Percentiles rank a stretch among this genome's conserved stretches.
phyloP scores from a whole-genome alignment of 2,113 vertebrate species.

The Mobula birostris region DNA sequence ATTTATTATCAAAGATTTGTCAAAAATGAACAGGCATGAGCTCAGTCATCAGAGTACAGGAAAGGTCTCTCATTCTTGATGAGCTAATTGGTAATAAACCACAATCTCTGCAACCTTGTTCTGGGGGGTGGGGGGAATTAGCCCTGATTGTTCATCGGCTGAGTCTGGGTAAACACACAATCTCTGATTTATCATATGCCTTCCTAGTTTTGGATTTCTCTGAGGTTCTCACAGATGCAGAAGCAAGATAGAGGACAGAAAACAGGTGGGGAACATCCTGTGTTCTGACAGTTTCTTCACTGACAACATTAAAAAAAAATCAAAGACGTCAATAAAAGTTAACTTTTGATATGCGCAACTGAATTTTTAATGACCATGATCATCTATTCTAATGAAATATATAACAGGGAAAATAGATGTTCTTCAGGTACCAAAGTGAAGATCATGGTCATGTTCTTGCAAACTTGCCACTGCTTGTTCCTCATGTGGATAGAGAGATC shows the following conservation, averaged over 20 bases:
- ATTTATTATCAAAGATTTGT: constrained; percentile 29
- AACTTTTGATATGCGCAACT: not conserved
- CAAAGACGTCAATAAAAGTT: not conserved
- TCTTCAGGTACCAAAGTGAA: not conserved
- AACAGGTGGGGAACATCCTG: not conserved
- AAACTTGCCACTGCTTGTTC: not conserved
- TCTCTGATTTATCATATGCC: not conserved
- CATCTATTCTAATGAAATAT: not conserved
- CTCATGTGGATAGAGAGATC: no score
- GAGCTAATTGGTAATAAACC: not conserved
- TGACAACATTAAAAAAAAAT: not conserved
- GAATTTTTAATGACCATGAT: not conserved
- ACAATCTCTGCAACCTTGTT: not conserved
- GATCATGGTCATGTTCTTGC: no score
- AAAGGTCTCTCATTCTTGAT: not conserved
- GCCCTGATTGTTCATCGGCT: not conserved
- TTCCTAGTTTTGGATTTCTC: not conserved
- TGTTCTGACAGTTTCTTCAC: not conserved
- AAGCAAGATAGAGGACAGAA: not conserved
- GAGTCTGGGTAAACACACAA: not conserved
- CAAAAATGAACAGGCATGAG: constrained; percentile 18
- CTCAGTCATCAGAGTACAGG: not conserved
- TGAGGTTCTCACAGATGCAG: not conserved
- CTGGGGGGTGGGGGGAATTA: not conserved
- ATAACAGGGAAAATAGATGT: not conserved